Conservation (phyloP, 2,888 invertebrate species). For the Entomobrya multifasciata region DNA sequence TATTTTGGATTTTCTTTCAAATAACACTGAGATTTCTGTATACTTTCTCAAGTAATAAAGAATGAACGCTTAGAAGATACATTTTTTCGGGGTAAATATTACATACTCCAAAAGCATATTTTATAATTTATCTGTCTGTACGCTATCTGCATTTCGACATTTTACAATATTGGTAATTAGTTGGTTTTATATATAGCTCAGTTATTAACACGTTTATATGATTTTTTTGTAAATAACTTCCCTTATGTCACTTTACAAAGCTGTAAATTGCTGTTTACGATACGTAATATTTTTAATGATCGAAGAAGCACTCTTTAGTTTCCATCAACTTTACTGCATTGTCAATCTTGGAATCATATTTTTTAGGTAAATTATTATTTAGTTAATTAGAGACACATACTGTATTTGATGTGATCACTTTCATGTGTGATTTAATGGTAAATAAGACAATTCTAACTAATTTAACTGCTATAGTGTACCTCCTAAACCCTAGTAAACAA, state of each 20-base stretch:
- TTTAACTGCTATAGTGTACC: no score
- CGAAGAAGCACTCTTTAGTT: slow-evolving; percentile 11
- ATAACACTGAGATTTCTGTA: slow-evolving; percentile 49
- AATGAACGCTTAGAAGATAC: slow-evolving; percentile 31
- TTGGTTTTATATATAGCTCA: not conserved
- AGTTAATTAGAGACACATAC: no score
- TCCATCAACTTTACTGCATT: slow-evolving; percentile 4
- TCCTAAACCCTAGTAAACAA: no score
- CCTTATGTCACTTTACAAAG: not conserved
- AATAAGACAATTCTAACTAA: no score
- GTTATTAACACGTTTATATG: not conserved
- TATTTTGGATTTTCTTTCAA: slow-evolving; percentile 60
- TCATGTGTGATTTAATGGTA: no score
- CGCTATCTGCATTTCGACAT: not conserved
- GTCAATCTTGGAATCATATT: not conserved
- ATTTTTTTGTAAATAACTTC: not conserved
- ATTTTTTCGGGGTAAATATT: not conserved
- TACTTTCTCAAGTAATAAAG: slow-evolving; percentile 48
- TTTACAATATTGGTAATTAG: not conserved
- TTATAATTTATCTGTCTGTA: not conserved
- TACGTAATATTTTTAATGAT: not conserved
- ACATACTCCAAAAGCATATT: slow-evolving; percentile 37
- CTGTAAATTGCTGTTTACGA: not conserved
- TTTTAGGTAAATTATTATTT: no score
- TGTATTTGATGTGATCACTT: no score